These are phyloP conservation scores for Heterodera filipjevi DNA, from an alignment of 2,888 invertebrate species.

Conservation along the genomic window DNA sequence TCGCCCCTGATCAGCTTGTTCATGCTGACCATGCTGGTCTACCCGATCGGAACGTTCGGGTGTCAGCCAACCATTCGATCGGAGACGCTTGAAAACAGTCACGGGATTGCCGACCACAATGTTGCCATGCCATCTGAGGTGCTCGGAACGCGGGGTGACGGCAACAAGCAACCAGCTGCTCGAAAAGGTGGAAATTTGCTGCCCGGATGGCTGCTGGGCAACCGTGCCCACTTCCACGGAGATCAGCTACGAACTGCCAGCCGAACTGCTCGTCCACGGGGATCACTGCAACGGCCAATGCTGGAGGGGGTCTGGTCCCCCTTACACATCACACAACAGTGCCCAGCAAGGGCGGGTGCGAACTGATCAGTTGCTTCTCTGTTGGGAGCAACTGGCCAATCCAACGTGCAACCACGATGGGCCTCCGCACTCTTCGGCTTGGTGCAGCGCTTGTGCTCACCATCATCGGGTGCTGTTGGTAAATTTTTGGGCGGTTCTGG, in stretches of 20 bases:
- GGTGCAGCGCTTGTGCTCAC: not conserved
- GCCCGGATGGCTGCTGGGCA: conserved; percentile 1
- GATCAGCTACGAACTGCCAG: conserved; percentile 3
- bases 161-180: not conserved
- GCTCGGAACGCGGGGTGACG: not conserved
- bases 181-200: conserved; percentile 3
- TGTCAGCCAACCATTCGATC: not conserved
- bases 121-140: not conserved
- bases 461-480: not conserved
- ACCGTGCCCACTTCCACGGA: not conserved
- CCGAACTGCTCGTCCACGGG: not conserved
- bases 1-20: not conserved
- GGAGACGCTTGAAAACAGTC: not conserved
- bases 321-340: not conserved
- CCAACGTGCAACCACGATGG: conserved; percentile 15
- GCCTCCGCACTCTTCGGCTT: not conserved
- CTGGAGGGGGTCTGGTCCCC: not conserved
- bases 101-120: not conserved
- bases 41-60: not conserved
- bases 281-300: conserved; percentile 6
- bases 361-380: conserved; percentile 1
- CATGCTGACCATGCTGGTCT: not conserved
- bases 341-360: conserved; percentile 2
- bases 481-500: not conserved
- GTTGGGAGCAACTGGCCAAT: conserved; percentile 1